Percentiles rank a stretch among this genome's conserved stretches.
Evolutionary conservation across 2,113 vertebrate species (phyloP).

Genomic region (Gavialis gangeticus): DNA sequence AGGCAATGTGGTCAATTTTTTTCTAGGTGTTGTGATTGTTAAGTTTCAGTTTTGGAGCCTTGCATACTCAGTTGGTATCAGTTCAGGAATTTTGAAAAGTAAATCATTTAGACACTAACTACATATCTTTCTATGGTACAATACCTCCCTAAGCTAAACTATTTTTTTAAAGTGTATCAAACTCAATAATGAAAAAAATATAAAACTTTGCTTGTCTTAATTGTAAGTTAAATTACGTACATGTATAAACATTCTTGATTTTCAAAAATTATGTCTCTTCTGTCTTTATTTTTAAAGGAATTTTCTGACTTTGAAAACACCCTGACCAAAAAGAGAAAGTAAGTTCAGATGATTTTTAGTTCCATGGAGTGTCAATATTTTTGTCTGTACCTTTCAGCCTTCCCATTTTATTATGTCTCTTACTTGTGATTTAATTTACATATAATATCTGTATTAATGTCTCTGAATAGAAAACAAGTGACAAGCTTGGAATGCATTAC

Average conservation of each 20-base stretch:
- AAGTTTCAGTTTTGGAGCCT: not conserved
- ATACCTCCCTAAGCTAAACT: not conserved
- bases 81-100: too few species aligned
- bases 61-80: not conserved
- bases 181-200: not conserved
- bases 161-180: not conserved
- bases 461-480: not conserved
- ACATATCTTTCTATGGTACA: not conserved
- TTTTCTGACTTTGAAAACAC: slow-evolving; percentile 73
- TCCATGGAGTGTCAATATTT: slow-evolving; percentile 3
- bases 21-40: not conserved
- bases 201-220: not conserved
- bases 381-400: slow-evolving; percentile 16
- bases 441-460: not conserved
- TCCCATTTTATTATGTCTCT: slow-evolving; percentile 34
- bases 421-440: slow-evolving; percentile 1
- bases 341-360: slow-evolving; percentile 69
- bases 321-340: slow-evolving; percentile 82
- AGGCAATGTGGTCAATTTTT: not conserved
- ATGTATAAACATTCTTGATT: slow-evolving; percentile 13
- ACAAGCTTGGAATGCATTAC: slow-evolving; percentile 14
- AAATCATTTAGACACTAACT: not conserved
- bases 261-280: slow-evolving; percentile 34
- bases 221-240: not conserved
- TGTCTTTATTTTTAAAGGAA: slow-evolving; percentile 74